These are phyloP conservation scores for Drosophila eohydei DNA, from an alignment of 2,888 invertebrate species.

Conservation along the genomic window DNA sequence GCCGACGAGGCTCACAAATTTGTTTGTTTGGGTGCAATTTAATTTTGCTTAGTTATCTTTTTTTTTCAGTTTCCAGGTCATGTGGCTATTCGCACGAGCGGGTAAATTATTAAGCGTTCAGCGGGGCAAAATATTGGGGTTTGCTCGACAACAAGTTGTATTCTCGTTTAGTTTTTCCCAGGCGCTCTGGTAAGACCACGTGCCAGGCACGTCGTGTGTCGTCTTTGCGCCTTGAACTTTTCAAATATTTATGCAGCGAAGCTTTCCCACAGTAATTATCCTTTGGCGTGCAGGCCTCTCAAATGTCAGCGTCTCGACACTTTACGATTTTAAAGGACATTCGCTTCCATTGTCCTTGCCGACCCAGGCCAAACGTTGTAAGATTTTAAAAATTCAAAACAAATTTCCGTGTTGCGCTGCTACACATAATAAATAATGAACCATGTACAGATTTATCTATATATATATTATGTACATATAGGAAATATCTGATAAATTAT, in stretches of 20 bases:
- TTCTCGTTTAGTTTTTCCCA: slow-evolving; percentile 46
- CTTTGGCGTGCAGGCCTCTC: slow-evolving; percentile 34
- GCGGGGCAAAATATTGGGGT: slow-evolving; percentile 24
- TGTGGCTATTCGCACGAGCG: slow-evolving; percentile 46
- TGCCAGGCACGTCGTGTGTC: slow-evolving; percentile 23
- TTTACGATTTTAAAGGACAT: slow-evolving; percentile 36
- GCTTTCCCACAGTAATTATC: slow-evolving; percentile 49
- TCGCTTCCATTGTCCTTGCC: slow-evolving; percentile 28
- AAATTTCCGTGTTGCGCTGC: slow-evolving; percentile 14
- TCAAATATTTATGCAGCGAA: slow-evolving; percentile 53
- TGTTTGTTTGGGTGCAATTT: slow-evolving; percentile 1
- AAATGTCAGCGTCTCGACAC: slow-evolving; percentile 31
- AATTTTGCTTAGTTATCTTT: not conserved
- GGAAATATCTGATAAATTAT: not conserved
- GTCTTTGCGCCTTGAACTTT: slow-evolving; percentile 39
- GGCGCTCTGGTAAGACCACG: slow-evolving; percentile 23
- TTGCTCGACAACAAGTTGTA: slow-evolving; percentile 52
- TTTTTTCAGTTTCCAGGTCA: slow-evolving; percentile 18
- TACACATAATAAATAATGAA: slow-evolving; percentile 2
- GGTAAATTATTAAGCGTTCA: slow-evolving; percentile 44
- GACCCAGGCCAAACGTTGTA: not conserved
- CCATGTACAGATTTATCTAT: not conserved
- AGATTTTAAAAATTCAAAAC: slow-evolving; percentile 12
- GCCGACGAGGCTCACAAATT: slow-evolving; percentile 16
- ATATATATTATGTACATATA: not conserved